Evolutionary conservation across 2,113 vertebrate genomes (phyloP).

Genomic region (human (Homo sapiens)): GRCh38 chr4:156722501-156723000

Average conservation of each 20-base stretch:
- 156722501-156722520: neutral
- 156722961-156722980: neutral
- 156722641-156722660: neutral
- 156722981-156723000: neutral
- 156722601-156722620: neutral
- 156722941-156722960: neutral
- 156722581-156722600: neutral
- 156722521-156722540: neutral
- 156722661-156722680: neutral
- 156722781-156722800: neutral
- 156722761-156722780: neutral
- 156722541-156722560: rapidly evolving
- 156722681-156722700: neutral
- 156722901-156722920: neutral
- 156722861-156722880: neutral
- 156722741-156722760: neutral
- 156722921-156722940: neutral
- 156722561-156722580: neutral
- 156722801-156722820: neutral
- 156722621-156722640: neutral
- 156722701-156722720: neutral
- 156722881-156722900: neutral
- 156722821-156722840: neutral
- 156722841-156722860: neutral
- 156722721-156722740: neutral